phyloP scores from a whole-genome alignment of 2,113 vertebrate genomes.

The Crotalus tigris region DNA sequence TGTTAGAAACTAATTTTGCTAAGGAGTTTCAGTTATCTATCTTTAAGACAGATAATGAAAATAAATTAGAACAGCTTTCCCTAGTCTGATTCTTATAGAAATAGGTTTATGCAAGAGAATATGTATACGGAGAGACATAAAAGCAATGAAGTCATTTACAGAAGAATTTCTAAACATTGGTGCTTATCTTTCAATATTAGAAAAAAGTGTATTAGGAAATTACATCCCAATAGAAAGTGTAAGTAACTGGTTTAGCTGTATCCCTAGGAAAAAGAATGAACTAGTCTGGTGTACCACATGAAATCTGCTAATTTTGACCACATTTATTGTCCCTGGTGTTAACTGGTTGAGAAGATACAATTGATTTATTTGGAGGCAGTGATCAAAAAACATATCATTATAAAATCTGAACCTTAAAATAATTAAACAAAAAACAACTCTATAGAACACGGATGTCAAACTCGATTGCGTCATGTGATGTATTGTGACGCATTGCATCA shows the following conservation, averaged over 20 bases:
- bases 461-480: too few relatives aligned
- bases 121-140: neutral
- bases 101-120: neutral
- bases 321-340: neutral
- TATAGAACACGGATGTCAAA: too few relatives aligned
- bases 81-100: neutral
- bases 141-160: neutral
- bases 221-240: neutral
- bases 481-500: too few relatives aligned
- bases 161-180: neutral
- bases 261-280: neutral
- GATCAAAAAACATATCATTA: neutral
- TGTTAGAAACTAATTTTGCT: neutral
- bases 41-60: neutral
- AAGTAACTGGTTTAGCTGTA: neutral
- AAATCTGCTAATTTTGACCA: neutral
- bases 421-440: neutral
- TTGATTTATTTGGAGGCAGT: neutral
- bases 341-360: neutral
- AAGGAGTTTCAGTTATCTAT: neutral
- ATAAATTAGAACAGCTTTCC: neutral
- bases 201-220: neutral
- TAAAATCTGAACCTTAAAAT: neutral
- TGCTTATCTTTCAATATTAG: neutral
- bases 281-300: neutral